These are phyloP conservation scores for Leptothorax acervorum DNA, from an alignment of 2,888 invertebrate species.

Conservation along the genomic window DNA sequence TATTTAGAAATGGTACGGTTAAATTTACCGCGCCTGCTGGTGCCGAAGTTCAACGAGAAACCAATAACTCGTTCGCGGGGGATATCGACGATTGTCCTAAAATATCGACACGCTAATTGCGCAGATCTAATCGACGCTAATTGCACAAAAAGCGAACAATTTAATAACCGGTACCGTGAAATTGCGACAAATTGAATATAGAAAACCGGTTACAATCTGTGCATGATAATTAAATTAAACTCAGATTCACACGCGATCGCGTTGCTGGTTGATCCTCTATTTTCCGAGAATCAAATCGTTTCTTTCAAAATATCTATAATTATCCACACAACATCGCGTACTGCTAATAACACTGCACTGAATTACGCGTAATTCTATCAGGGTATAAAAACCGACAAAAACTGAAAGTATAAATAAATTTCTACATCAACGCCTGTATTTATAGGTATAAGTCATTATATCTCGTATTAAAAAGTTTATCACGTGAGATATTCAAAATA, in stretches of 20 bases:
- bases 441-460: not conserved
- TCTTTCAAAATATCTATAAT: conserved; percentile 1
- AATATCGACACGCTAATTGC: conserved; percentile 40
- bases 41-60: conserved; percentile 29
- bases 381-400: not conserved
- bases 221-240: conserved; percentile 35
- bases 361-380: not conserved
- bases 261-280: not conserved
- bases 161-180: conserved; percentile 20
- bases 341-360: not conserved
- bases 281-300: conserved; percentile 14
- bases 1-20: conserved; percentile 17
- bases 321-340: not conserved
- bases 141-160: conserved; percentile 49
- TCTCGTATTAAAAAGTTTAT: not conserved
- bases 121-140: conserved; percentile 38
- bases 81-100: conserved; percentile 32
- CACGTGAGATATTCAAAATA: not conserved
- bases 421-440: not conserved
- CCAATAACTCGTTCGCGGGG: conserved; percentile 30
- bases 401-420: conserved; percentile 4
- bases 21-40: conserved; percentile 20
- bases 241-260: conserved; percentile 8
- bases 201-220: conserved; percentile 7
- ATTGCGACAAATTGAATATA: conserved; percentile 39